Evolutionary conservation across 1,140 invertebrate species (phyloP), one percentile per base, ranked within the genome.

Genomic region (Cydia fagiglandana): DNA sequence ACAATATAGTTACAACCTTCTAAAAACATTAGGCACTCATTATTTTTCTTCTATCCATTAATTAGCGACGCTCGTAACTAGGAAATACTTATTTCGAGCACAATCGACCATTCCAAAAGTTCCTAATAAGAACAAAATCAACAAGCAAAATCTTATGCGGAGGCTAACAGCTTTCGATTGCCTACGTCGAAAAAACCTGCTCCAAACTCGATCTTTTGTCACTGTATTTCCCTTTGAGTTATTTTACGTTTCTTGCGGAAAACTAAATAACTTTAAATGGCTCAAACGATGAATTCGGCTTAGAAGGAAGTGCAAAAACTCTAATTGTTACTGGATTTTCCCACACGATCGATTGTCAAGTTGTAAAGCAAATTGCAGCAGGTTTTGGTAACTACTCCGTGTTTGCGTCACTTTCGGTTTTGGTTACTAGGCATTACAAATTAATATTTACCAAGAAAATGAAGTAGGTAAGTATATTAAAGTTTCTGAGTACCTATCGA

Each of bases 241-340:
- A 10, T 61, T 17, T 61, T 61, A n/a, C 17, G 56, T 24, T 56
- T 12, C 56, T 61, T 61, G 56, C 9, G 56, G 56, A 61, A 61
- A 61, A 61, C 56, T 61, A 61, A 61, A 61, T 61, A 24, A 61
- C 20, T 61, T 61, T 61, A 61, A 61, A 61, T 61, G 56, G 0
- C 5, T 24, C 24, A 61, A 53, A 17, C n/a, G 50, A 53, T 47
- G 45, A 53, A 53, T 53, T 53, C 50, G 50, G 50, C 20, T 24
- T 61, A 61, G 56, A 61, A 24, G 56, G 56, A 24, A 61, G 56
- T 61, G 56, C 56, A 61, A 61, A 61, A 61, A 61, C 9, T 61
- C 9, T 61, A 61, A 61, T 61, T 10, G 56, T 24, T 0, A 24
- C 56, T 24, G 56, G 56, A 24, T 61, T 53, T 61, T 61, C 56